Percentiles rank a stretch among this genome's conserved stretches.
Evolutionary conservation across 2,797 vertebrate species (phyloP).

Genomic region (Leucoraja ocellata): DNA sequence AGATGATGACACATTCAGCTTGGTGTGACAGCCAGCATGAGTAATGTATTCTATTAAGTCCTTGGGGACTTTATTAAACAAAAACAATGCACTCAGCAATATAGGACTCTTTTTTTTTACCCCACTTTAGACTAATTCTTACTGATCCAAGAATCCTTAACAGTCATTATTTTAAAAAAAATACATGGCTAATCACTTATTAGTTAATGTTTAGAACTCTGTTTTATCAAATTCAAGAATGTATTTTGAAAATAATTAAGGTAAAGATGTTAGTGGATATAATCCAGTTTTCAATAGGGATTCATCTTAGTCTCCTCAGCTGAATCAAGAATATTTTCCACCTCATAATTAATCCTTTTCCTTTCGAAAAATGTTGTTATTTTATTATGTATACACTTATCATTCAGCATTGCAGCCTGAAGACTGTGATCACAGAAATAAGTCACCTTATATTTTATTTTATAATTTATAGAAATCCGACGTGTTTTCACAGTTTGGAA

Average conservation of each 20-base stretch:
- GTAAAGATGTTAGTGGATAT: background rate
- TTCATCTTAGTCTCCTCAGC: background rate
- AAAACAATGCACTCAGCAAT: background rate
- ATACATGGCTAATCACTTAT: background rate
- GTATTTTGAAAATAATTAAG: background rate
- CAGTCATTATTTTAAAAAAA: background rate
- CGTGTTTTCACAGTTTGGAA: background rate
- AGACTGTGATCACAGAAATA: background rate
- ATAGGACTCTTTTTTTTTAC: background rate
- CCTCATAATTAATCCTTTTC: background rate
- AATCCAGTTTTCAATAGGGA: background rate
- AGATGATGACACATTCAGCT: background rate
- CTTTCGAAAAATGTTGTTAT: background rate
- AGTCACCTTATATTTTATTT: background rate
- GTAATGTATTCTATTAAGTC: background rate
- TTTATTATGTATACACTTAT: background rate
- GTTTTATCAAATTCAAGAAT: background rate
- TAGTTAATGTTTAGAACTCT: background rate
- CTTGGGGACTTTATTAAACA: background rate
- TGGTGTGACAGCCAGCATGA: conserved; percentile 13
- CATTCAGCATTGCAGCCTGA: background rate
- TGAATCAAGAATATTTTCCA: background rate
- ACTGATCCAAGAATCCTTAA: background rate
- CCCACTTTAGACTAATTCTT: background rate
- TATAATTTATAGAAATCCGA: background rate